A percentile compares a stretch with the other conserved stretches of the same genome.
Conservation (phyloP, 35 echinoderm and acorn worm genomes). For the Apostichopus parvimensis region DNA sequence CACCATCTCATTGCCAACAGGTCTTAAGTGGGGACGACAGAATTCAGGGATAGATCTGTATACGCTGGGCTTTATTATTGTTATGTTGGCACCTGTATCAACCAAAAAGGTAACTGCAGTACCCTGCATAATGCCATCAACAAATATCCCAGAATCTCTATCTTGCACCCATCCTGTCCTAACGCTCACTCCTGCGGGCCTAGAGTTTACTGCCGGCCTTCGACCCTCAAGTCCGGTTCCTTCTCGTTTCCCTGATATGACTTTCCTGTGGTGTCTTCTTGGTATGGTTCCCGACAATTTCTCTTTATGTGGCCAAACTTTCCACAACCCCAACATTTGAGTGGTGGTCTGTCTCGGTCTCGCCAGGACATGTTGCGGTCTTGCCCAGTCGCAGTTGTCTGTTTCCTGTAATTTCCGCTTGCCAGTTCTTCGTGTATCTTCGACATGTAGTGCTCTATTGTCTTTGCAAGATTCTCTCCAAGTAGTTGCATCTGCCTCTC, state of each 20-base stretch:
- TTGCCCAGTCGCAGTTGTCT: no score
- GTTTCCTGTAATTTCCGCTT: no score
- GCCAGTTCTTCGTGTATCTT: background rate
- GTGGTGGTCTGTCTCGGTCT: no score
- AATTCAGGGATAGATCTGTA: no score
- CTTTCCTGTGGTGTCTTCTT: background rate
- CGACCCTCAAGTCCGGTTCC: conserved; percentile 44
- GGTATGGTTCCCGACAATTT: background rate
- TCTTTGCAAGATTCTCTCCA: background rate
- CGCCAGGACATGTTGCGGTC: background rate
- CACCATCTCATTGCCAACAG: no score
- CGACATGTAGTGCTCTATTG: background rate
- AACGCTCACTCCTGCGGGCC: background rate
- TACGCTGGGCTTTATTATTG: no score
- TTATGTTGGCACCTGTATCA: no score
- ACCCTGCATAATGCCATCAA: no score
- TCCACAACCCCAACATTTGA: conserved; percentile 42
- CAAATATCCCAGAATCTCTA: background rate
- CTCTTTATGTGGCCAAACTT: conserved; percentile 1
- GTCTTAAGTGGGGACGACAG: no score
- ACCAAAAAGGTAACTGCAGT: no score
- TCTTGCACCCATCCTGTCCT: background rate
- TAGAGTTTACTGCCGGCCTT: background rate
- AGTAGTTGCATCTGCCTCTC: background rate
- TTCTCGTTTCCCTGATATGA: conserved; percentile 47